These are phyloP conservation scores for Calliopsis andreniformis DNA, from an alignment of 1,140 invertebrate species.

Conservation along the genomic window DNA sequence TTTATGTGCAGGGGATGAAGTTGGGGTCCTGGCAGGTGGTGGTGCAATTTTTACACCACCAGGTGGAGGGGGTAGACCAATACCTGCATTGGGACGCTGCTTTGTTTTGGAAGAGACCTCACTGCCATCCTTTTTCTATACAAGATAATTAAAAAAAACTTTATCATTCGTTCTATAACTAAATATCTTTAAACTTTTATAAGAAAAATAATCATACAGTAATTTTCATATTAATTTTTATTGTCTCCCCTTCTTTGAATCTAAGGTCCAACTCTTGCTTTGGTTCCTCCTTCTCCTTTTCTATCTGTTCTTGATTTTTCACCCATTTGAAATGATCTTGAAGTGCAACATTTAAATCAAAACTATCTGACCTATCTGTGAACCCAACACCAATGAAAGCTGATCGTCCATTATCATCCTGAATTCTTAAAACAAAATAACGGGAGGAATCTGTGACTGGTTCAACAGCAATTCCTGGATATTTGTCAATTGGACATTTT, in stretches of 20 bases:
- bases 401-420: constrained; percentile 96
- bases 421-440: constrained; percentile 98
- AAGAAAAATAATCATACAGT: constrained; percentile 84
- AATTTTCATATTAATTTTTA: constrained; percentile 99
- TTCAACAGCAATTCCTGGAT: constrained; percentile 97
- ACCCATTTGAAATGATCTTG: constrained; percentile 99
- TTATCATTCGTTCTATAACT: constrained; percentile 13
- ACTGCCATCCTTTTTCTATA: constrained; percentile 93
- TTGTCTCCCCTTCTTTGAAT: constrained; percentile 99
- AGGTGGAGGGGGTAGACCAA: constrained; percentile 92
- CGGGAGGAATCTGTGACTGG: constrained; percentile 98
- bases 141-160: constrained; percentile 55
- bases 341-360: constrained; percentile 99
- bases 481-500: constrained; percentile 97
- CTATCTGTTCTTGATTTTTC: constrained; percentile 94
- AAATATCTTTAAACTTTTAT: constrained; percentile 1
- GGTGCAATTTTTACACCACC: constrained; percentile 86
- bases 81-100: constrained; percentile 82
- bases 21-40: constrained; percentile 85
- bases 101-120: constrained; percentile 85
- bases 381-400: constrained; percentile 99
- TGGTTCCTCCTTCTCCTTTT: constrained; percentile 88
- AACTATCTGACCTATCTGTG: constrained; percentile 98
- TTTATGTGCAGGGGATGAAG: constrained; percentile 87
- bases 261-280: constrained; percentile 95